Evolutionary conservation across 2,888 invertebrate species (phyloP), one percentile per base, ranked within the genome.

Genomic region (Altica lythri): DNA sequence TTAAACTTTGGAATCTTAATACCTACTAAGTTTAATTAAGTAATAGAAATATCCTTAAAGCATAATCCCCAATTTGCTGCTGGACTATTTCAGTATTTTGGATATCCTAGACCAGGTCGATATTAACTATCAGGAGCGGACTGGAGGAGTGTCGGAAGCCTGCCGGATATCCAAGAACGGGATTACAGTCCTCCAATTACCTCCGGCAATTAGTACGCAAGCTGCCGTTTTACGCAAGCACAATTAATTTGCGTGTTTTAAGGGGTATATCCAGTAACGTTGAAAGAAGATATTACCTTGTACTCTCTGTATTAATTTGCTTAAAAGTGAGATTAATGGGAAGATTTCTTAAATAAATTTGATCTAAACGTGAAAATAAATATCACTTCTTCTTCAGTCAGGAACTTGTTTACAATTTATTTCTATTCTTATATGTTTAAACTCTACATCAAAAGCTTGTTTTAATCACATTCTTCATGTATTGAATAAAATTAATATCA

Each of bases 161-260:
- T 6, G 12, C 18, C 44, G 44, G 44, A 44, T 29, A 30, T 44
- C 16, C 32, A 32, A 13, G 29, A 29, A 44, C 6, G 18, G 18
- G 18, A 32, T 44, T 44, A 44, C 2, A 44, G n/a, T 30, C 8
- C 30, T 30, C 44, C 44, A 44, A 44, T 44, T 44, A 44, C 29
- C 30, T 44, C 18, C 17, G 17, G 30, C 12, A 44, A 44, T 44
- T 9, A 44, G 30, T 44, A 44, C 29, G 6, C 43, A 44, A 17
- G 44, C 30, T 44, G 44, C 18, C 30, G 30, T 44, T 44, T 32
- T 44, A 30, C 6, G 12, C 18, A 16, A 44, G 18, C 44, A 30
- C 30, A 18, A 12, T 44, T 44, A 30, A 44, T 43, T 12, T 13
- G 2, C 12, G 10, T 12, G 30, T 30, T 30, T 4, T 13, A 10